Evolutionary conservation across 2,888 invertebrate genomes (phyloP).

Genomic region (Pollenia amentaria): DNA sequence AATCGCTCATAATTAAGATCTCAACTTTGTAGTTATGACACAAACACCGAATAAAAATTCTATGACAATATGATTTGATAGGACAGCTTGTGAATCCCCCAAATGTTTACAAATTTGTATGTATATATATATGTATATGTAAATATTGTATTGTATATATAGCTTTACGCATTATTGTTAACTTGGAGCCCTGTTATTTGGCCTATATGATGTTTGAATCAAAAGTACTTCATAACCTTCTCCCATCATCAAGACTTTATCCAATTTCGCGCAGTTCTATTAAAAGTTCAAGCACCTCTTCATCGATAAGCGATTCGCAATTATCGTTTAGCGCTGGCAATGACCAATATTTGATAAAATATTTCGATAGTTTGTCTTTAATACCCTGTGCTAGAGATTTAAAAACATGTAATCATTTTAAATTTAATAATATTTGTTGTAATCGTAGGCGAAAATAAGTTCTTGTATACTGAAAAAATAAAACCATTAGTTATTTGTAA

Average conservation of each 20-base stretch:
- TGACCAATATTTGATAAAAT: constrained; percentile 75
- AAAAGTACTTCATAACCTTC: not conserved
- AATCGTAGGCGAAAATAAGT: constrained; percentile 24
- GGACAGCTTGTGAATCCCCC: too few relatives aligned
- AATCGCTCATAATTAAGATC: too few relatives aligned
- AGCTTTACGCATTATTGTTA: constrained; percentile 77
- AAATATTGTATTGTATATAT: constrained; percentile 43
- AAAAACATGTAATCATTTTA: constrained; percentile 69
- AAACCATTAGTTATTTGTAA: not conserved
- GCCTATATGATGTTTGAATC: constrained; percentile 77
- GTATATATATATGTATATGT: not conserved
- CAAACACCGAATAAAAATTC: too few relatives aligned
- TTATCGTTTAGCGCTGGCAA: not conserved
- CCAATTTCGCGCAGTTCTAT: not conserved
- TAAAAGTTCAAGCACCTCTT: not conserved
- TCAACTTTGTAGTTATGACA: too few relatives aligned
- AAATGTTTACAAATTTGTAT: not conserved
- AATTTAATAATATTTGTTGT: constrained; percentile 5
- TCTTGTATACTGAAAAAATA: not conserved
- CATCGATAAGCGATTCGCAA: constrained; percentile 11
- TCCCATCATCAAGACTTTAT: not conserved
- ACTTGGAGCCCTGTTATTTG: constrained; percentile 79
- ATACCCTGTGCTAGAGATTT: constrained; percentile 77
- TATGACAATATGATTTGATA: too few relatives aligned
- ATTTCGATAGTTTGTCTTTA: constrained; percentile 77